Evolutionary conservation across 2,888 invertebrate genomes (phyloP), one percentile per base, ranked within the genome.

Genomic region (Polia nebulosa): DNA sequence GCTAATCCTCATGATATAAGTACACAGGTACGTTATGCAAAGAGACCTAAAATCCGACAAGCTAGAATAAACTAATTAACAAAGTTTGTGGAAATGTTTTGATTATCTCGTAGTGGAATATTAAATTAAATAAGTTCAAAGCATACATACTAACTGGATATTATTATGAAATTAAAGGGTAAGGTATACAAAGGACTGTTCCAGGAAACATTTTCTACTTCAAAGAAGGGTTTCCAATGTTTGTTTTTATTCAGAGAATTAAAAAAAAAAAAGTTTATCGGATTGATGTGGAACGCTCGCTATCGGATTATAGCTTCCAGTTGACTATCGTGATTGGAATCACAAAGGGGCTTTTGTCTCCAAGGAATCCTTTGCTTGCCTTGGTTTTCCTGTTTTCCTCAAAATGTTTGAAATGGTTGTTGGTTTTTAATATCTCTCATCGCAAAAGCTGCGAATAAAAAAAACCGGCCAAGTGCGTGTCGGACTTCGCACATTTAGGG

Each of bases 241-340:
- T 74, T 36, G 13, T 56, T 74, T 32, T 32, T 17, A 22, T 39
- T 45, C 25, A n/a, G n/a, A 9, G 5, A n/a, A n/a, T n/a, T n/a
- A n/a, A n/a, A n/a, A n/a, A n/a, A n/a, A n/a, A n/a, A n/a, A n/a
- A n/a, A n/a, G 20, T 32, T 56, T 71, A 75, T 75, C 75, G 45
- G 29, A 39, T 52, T 51, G 51, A 66, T 39, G 39, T 52, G 44
- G 29, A 67, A 52, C 51, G 71, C 44, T 75, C 25, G 39, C 51
- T 52, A 34, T 67, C 36, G 29, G 75, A 56, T 71, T 56, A 56
- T 44, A 51, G 49, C 29, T 29, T 56, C 67, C 32, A 39, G 44
- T 73, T 17, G 36, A 34, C 13, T 76, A 69, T 53, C 58, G 17
- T 47, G 59, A 72, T 76, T 59, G 69, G 49, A 58, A 76, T 72